These are phyloP conservation scores for Drosophila silvestris DNA, from an alignment of 2,888 invertebrate species.

Conservation along the genomic window DNA sequence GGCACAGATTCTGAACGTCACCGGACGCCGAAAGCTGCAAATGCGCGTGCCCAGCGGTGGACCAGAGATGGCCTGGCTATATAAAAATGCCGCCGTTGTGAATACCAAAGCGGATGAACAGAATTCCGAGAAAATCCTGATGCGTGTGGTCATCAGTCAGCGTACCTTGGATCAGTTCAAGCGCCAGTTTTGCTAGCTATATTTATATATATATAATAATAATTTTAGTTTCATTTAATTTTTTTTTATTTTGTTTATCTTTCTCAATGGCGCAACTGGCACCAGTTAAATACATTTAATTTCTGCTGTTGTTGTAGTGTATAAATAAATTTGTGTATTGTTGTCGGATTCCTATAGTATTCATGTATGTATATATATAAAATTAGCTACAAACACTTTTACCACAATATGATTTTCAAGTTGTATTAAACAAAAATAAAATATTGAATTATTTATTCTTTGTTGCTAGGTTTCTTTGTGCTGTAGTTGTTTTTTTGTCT, in stretches of 20 bases:
- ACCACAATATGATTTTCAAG: slow-evolving; percentile 31
- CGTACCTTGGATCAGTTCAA: slow-evolving; percentile 87
- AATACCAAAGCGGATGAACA: slow-evolving; percentile 86
- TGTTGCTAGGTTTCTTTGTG: slow-evolving; percentile 35
- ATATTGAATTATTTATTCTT: slow-evolving; percentile 38
- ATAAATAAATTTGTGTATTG: slow-evolving; percentile 47
- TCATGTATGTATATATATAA: slow-evolving; percentile 35
- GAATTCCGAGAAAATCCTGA: slow-evolving; percentile 86
- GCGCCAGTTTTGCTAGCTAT: slow-evolving; percentile 75
- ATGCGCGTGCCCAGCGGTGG: slow-evolving; percentile 88
- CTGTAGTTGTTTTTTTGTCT: slow-evolving; percentile 6
- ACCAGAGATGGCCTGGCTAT: slow-evolving; percentile 88
- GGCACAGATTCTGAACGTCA: slow-evolving; percentile 86
- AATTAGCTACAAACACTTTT: slow-evolving; percentile 54
- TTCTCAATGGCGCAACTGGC: slow-evolving; percentile 57
- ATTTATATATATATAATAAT: not conserved
- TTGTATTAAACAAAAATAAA: slow-evolving; percentile 34
- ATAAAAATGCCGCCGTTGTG: slow-evolving; percentile 88
- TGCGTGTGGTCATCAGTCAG: slow-evolving; percentile 87
- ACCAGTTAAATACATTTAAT: slow-evolving; percentile 51
- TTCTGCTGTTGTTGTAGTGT: slow-evolving; percentile 43
- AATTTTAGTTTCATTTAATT: not conserved
- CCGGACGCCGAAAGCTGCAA: slow-evolving; percentile 86
- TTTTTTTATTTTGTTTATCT: slow-evolving; percentile 11
- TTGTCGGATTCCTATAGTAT: slow-evolving; percentile 44